Base-by-base conservation (phyloP, 2,888 invertebrate species). In the Aquatica leii region DNA sequence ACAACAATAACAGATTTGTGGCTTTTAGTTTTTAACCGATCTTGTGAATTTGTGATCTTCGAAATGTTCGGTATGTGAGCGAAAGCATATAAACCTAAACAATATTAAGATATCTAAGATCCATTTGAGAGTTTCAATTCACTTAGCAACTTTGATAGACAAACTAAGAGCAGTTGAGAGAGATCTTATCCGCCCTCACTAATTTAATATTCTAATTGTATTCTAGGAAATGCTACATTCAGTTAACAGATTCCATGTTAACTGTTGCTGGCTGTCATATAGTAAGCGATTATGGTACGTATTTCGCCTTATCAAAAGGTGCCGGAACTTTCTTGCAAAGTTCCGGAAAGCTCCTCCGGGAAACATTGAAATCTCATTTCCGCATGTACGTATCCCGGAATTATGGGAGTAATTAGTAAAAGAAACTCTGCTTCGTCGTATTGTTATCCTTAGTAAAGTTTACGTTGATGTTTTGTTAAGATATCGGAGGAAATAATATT, bases 161-260 rank as follows among this genome's bases (percentile, higher is more conserved):
- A 70, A 69, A 72, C 67, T 69, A 69, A 75, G 71, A 73, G 73
- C 71, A 71, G 68, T 71, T 66, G 68, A 73, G 76, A 78, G 71
- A 74, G 77, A 78, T 79, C 76, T 77, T 79, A 78, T 77, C 78
- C 74, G 67, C 71, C 65, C 64, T 71, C 76, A 76, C 80, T 82
- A 82, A 82, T 82, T 81, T 82, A 82, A 82, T 82, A 82, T 82
- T 82, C 81, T 82, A 82, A 82, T 82, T 82, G 81, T 81, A 81
- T 82, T 81, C 79, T 77, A 73, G 74, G 81, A 80, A 81, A 81
- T 80, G 81, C 78, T 80, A 77, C 80, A 77, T 81, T 78, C 80
- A 81, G 81, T 82, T 82, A 82, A 79, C 81, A 77, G 80, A 79
- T 81, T 80, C 77, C 76, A 74, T 76, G 79, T 79, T 80, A 80